Conservation (phyloP, 2,113 vertebrate genomes). For the Meriones unguiculatus region DNA sequence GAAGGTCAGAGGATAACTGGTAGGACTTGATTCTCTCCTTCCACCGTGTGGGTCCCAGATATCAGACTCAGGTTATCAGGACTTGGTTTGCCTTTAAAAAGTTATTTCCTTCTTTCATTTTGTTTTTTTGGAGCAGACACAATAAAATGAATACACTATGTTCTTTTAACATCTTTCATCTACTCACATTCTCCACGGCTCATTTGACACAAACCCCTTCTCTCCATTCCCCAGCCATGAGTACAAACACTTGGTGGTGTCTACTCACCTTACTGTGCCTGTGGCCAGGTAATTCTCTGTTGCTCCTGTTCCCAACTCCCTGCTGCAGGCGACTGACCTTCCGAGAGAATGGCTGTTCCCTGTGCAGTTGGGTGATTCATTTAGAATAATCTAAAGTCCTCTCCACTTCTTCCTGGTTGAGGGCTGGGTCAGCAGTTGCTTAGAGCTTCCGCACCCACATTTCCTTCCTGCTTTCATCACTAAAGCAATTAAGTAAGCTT, state of each 20-base stretch:
- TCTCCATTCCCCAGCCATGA: neutral
- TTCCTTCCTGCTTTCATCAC: neutral
- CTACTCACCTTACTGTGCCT: conserved; percentile 44
- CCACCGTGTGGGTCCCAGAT: neutral
- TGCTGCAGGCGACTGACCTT: neutral
- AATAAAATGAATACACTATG: neutral
- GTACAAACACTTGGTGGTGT: neutral
- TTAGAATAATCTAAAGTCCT: conserved; percentile 48
- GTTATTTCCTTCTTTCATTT: neutral
- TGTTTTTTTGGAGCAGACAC: neutral
- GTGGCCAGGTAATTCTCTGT: neutral
- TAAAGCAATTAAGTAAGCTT: neutral
- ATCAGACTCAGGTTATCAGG: neutral
- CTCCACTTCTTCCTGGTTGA: neutral
- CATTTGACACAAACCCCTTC: neutral
- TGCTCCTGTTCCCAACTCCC: neutral
- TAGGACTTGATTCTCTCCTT: neutral
- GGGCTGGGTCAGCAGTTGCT: neutral
- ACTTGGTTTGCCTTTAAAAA: neutral
- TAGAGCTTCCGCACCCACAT: neutral
- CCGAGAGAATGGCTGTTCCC: neutral
- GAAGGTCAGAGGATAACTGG: neutral
- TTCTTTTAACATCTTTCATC: too few relatives aligned
- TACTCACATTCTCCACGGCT: neutral
- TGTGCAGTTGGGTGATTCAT: neutral